Base-by-base conservation (phyloP, 2,113 vertebrate species). In the Amia ocellicauda region DNA sequence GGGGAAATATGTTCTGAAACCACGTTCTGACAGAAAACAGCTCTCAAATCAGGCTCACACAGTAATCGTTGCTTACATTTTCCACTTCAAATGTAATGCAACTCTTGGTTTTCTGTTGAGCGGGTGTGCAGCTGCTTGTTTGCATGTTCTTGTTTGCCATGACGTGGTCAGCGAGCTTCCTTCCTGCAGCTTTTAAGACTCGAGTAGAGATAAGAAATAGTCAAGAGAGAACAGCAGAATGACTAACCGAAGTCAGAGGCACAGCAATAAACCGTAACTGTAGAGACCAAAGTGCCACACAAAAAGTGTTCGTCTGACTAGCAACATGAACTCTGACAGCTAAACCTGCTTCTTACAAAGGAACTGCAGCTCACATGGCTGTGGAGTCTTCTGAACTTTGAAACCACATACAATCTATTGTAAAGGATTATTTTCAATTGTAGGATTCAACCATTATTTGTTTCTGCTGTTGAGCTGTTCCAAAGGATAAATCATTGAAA, bases 101-200 rank as follows among this genome's bases (percentile, higher is more conserved):
- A 10, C 27, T 26, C 45, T 61, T 8, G 24, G n/a, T 16, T 29
- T 49, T 20, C 23, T 26, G 41, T 10, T 26, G 20, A 45, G 17
- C 23, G 26, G 11, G 85, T 77, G 60, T 80, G 74, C 76, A 80
- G 79, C 63, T 41, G 63, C 59, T 74, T 84, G 82, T 88, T 85
- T 88, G 86, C 87, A 76, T 68, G 81, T 85, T 89, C 74, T 86
- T 75, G 83, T 88, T 91, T 90, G 86, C 88, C 82, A 17, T 92
- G 90, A 91, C 82, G 86, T 84, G 85, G 84, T 85, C 83, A 86
- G 79, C 72, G 71, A 64, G 82, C 85, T 92, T 92, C 91, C 91
- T 92, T 92, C 90, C 90, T 88, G 89, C 82, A 78, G 80, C 81
- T 87, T 74, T 26, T 0, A 59, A 80, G 82, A 74, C 78, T 85